A percentile compares a stretch with the other conserved stretches of the same genome.
These are phyloP conservation scores for Exaiptasia diaphana DNA, from an alignment of 64 coral and sea anemone species.

Conservation along the genomic window DNA sequence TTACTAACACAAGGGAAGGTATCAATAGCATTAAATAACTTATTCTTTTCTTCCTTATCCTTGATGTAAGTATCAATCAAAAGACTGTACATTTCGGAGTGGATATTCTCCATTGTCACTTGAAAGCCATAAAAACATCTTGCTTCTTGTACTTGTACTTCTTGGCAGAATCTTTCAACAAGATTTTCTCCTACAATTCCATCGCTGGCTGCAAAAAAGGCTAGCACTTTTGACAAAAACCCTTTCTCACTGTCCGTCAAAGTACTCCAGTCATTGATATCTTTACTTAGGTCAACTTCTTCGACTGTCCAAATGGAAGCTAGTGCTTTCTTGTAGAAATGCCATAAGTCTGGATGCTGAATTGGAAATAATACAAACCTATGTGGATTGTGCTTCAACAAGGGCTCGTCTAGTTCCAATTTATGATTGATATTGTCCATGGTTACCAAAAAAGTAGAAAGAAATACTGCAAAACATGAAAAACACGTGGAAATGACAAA, in stretches of 20 bases:
- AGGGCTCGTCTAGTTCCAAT: slow-evolving; percentile 29
- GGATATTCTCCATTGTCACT: slow-evolving; percentile 83
- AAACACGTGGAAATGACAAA: too few relatives aligned
- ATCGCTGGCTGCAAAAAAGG: slow-evolving; percentile 79
- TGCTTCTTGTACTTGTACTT: slow-evolving; percentile 75
- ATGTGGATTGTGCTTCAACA: slow-evolving; percentile 60
- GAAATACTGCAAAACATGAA: too few relatives aligned
- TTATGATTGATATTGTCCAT: too few relatives aligned
- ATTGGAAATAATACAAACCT: slow-evolving; percentile 76
- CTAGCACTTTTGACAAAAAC: slow-evolving; percentile 63
- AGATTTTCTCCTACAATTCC: slow-evolving; percentile 78
- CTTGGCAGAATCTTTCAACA: slow-evolving; percentile 58
- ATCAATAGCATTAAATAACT: slow-evolving; percentile 74
- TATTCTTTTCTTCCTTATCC: slow-evolving; percentile 67
- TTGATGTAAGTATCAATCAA: slow-evolving; percentile 73
- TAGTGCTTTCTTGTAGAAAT: slow-evolving; percentile 68
- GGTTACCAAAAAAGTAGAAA: background rate
- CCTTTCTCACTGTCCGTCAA: slow-evolving; percentile 43
- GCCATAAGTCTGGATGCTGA: slow-evolving; percentile 67
- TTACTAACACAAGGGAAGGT: slow-evolving; percentile 65
- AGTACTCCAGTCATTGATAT: slow-evolving; percentile 47
- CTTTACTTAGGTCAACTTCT: slow-evolving; percentile 63
- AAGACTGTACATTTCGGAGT: slow-evolving; percentile 77
- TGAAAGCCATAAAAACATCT: slow-evolving; percentile 92
- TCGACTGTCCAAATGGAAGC: slow-evolving; percentile 86